These are phyloP conservation scores for Podarcis muralis DNA, from an alignment of 2,113 vertebrate species.

Conservation along the genomic window DNA sequence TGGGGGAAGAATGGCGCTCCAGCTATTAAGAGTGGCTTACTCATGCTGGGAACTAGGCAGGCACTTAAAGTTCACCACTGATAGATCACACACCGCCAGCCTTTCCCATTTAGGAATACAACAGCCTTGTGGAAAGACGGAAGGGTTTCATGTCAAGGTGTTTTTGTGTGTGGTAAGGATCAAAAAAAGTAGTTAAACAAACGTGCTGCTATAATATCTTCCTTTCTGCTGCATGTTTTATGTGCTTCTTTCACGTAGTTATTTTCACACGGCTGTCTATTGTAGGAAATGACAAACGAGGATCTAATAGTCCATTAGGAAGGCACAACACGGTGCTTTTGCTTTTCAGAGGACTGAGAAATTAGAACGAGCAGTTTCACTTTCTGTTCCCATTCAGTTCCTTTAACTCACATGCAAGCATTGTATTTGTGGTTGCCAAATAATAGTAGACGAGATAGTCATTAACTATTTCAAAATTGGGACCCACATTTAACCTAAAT, in stretches of 20 bases:
- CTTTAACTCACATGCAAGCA: background rate
- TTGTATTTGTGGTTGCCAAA: background rate
- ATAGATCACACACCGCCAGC: background rate
- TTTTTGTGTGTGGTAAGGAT: background rate
- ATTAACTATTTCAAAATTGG: no score
- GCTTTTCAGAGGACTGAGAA: background rate
- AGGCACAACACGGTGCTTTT: background rate
- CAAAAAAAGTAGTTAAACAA: background rate
- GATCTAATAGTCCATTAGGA: background rate
- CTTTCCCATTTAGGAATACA: background rate
- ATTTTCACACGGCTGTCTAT: background rate
- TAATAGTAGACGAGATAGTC: background rate
- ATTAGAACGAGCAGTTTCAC: background rate
- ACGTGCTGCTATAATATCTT: background rate
- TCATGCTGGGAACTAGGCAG: background rate
- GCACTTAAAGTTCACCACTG: background rate
- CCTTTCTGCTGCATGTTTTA: background rate
- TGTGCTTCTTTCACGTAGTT: background rate
- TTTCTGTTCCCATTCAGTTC: background rate
- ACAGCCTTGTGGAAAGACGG: background rate
- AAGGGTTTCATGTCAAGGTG: background rate
- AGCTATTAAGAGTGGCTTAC: background rate
- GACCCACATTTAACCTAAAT: no score
- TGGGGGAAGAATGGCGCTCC: no score
- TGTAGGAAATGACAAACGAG: background rate